Percentiles rank a stretch among this genome's conserved stretches.
These are phyloP conservation scores for Panulirus ornatus DNA, from an alignment of 1,140 invertebrate genomes.

Conservation along the genomic window DNA sequence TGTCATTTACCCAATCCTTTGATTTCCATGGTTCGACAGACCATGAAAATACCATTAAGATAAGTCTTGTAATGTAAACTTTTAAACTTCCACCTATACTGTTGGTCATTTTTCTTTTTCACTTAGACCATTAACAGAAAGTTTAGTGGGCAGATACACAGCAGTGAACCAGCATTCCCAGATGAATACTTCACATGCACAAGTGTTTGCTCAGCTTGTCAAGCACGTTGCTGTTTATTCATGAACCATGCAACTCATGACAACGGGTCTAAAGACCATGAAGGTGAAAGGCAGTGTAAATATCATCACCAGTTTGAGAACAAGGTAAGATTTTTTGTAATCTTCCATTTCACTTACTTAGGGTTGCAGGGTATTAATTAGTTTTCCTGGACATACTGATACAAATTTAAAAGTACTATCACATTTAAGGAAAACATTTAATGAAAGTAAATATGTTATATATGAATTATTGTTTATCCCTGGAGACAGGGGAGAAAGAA, in stretches of 20 bases:
- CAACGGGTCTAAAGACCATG: slow-evolving; percentile 79
- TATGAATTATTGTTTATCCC: too few relatives aligned
- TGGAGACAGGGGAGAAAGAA: too few relatives aligned
- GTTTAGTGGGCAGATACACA: slow-evolving; percentile 85
- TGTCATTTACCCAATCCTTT: too few relatives aligned
- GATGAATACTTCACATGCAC: slow-evolving; percentile 90
- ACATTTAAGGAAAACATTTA: too few relatives aligned
- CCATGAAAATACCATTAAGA: background rate
- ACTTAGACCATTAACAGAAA: slow-evolving; percentile 86
- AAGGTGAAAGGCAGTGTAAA: slow-evolving; percentile 77
- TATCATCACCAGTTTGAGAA: slow-evolving; percentile 91
- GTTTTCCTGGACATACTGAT: too few relatives aligned
- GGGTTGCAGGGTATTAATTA: too few relatives aligned
- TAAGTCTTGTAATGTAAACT: background rate
- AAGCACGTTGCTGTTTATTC: slow-evolving; percentile 84
- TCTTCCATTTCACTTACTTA: background rate
- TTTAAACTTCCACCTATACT: background rate
- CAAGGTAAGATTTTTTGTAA: slow-evolving; percentile 48
- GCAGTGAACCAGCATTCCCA: slow-evolving; percentile 84
- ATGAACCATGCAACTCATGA: slow-evolving; percentile 89
- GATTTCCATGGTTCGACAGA: too few relatives aligned
- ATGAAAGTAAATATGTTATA: too few relatives aligned
- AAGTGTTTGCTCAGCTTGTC: slow-evolving; percentile 86
- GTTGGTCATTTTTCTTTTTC: slow-evolving; percentile 24
- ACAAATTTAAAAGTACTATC: too few relatives aligned